Evolutionary conservation across 1,140 invertebrate genomes (phyloP), one percentile per base, ranked within the genome.

Genomic region (Cotesia glomerata): DNA sequence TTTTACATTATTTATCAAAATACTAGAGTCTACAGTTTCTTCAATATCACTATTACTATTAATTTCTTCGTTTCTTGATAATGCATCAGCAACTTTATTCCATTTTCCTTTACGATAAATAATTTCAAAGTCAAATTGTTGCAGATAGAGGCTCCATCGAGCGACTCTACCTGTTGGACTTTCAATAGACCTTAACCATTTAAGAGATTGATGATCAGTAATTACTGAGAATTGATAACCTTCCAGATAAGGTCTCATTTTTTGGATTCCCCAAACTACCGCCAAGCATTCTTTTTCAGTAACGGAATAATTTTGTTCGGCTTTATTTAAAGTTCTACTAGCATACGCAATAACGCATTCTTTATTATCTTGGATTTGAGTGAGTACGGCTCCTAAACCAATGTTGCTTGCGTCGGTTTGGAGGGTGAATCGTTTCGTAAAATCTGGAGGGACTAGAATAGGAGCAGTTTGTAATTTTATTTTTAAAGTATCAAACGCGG

Each of bases 231-330:
- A 88, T 32, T 82, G 72, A 5, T 68, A 78, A 2, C 81, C 82
- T 67, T 84, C 80, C 3, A 90, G 65, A 79, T 84, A 90, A n/a
- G 74, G 73, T 26, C 78, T 52, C 70, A 87, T 87, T 49, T 86
- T 81, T 67, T 87, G 76, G 3, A 89, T 76, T 4, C 79, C 82
- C 74, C 78, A 81, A 8, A 89, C 52, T 8, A 89, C 80, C 0
- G 85, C 86, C 34, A 89, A 73, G 63, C 82, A 83, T 80, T 90
- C 88, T 61, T 79, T 74, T 77, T 90, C 87, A 0, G 84, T 86
- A 5, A 79, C 78, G 3, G 74, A 75, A 72, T 87, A 89, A 32
- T 88, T 88, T 52, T 52, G 73, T 78, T 90, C 87, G 5, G 75
- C 51, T 11, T 67, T 69, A 13, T 56, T 75, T 13, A 89, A 71